Conservation (phyloP, 2,113 vertebrate genomes). For the Sander lucioperca region DNA sequence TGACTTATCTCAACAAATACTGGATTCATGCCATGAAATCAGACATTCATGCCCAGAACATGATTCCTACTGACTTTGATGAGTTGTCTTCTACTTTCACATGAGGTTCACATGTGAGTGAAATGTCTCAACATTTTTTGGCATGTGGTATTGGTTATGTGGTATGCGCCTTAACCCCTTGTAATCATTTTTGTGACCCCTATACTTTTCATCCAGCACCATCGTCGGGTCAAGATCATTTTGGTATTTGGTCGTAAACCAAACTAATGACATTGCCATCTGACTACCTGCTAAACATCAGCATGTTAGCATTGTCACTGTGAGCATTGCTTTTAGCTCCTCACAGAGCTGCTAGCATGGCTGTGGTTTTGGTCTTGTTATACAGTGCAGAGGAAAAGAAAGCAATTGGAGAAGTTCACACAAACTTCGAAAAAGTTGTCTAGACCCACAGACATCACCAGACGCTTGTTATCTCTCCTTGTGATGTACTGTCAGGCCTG, state of each 20-base stretch:
- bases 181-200: neutral
- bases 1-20: neutral
- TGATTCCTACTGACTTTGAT: neutral
- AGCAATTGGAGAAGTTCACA: neutral
- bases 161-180: neutral
- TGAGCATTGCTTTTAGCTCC: neutral
- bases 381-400: neutral
- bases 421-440: slow-evolving; percentile 8
- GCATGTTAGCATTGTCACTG: neutral
- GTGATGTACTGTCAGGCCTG: neutral
- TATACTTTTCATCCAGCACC: neutral
- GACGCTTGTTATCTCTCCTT: slow-evolving; percentile 15
- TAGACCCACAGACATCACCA: neutral
- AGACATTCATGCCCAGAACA: neutral
- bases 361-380: neutral
- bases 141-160: neutral
- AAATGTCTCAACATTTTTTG: neutral
- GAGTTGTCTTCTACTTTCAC: neutral
- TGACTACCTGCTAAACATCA: neutral
- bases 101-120: neutral
- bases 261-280: neutral
- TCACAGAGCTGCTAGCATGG: too few species aligned
- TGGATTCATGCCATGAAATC: neutral
- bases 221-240: neutral
- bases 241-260: neutral